These are phyloP conservation scores for Rhombomys opimus DNA, from an alignment of 2,113 vertebrate species.

Conservation along the genomic window DNA sequence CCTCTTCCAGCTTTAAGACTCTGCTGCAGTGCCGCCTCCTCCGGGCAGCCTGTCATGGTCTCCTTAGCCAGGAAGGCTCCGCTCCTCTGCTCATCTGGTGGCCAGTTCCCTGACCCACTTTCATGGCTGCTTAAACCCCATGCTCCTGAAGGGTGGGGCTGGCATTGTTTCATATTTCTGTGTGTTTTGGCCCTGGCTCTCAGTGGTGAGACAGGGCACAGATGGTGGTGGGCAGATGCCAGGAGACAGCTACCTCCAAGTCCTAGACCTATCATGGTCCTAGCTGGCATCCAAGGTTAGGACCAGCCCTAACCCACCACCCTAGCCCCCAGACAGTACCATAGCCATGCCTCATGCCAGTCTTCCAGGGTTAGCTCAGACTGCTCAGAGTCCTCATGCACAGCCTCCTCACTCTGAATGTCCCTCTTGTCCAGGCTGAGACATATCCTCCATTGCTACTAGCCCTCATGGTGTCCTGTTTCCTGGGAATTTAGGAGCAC, in stretches of 20 bases:
- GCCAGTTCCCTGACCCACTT: neutral
- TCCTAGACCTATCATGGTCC: accelerated
- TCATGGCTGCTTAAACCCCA: neutral
- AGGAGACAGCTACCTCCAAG: accelerated
- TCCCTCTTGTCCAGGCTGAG: too few species aligned
- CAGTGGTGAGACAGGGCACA: neutral
- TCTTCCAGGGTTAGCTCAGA: neutral
- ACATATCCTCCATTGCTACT: accelerated
- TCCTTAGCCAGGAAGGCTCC: neutral
- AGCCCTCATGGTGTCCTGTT: too few species aligned
- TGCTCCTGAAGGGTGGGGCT: neutral
- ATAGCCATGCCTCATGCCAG: neutral
- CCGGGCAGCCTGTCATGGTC: neutral
- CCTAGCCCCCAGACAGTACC: accelerated
- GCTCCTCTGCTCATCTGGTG: neutral
- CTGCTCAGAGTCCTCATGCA: neutral
- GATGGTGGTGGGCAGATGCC: too few species aligned
- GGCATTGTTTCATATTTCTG: neutral
- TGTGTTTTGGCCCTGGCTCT: neutral
- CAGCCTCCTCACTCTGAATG: neutral
- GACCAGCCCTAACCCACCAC: accelerated
- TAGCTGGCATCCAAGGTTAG: accelerated
- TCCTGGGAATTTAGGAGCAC: too few species aligned
- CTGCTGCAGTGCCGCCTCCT: neutral
- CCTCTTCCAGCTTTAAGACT: neutral